Percentiles rank a stretch among this genome's conserved stretches.
Conservation (phyloP, 1,140 invertebrate species). For the Megalopta genalis region DNA sequence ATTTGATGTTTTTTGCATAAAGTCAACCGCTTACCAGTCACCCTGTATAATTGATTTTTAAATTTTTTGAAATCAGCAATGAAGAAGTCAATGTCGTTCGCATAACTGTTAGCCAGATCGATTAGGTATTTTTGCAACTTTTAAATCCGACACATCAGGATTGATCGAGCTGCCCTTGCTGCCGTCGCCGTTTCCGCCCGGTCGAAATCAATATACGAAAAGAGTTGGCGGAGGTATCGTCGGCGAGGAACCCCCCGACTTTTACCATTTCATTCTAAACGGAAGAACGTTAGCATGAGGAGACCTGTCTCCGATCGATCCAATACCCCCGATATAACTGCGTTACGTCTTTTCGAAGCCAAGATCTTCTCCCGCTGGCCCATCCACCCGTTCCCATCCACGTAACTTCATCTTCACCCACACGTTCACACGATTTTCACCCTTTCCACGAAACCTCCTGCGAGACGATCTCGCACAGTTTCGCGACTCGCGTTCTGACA, state of each 20-base stretch:
- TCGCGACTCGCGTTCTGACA: conserved; percentile 20
- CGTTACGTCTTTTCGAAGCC: conserved; percentile 13
- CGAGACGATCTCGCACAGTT: conserved; percentile 33
- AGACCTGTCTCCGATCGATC: conserved; percentile 46
- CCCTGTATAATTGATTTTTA: no score
- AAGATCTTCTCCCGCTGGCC: conserved; percentile 8
- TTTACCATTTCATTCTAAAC: conserved; percentile 50
- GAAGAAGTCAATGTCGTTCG: background rate
- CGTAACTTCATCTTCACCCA: conserved; percentile 5
- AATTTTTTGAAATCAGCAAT: no score
- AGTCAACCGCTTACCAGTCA: no score
- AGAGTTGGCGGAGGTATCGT: conserved; percentile 20
- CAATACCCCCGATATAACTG: background rate
- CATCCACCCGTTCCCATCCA: background rate
- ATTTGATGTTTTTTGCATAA: no score
- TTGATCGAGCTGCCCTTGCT: conserved; percentile 14
- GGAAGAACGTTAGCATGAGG: conserved; percentile 25
- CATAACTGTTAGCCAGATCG: background rate
- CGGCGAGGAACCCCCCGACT: conserved; percentile 25
- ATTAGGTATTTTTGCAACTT: conserved; percentile 1
- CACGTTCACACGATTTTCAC: background rate
- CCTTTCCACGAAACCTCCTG: background rate
- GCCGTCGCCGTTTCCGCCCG: background rate
- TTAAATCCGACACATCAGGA: conserved; percentile 37
- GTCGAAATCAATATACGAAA: conserved; percentile 12